Evolutionary conservation across 2,113 vertebrate genomes (phyloP), one percentile per base, ranked within the genome.

Genomic region (Kryptolebias marmoratus): DNA sequence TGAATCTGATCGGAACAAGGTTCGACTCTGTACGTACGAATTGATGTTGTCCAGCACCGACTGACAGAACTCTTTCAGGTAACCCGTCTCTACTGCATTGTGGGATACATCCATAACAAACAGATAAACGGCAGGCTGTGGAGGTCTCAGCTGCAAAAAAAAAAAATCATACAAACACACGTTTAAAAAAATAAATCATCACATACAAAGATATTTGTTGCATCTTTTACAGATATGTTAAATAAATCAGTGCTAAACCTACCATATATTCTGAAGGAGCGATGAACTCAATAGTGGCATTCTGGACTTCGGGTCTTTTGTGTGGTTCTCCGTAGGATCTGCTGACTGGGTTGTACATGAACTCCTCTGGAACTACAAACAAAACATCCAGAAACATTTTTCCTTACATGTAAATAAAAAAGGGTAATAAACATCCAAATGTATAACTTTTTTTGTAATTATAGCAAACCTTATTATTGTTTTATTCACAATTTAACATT

Each of bases 251-350:
- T 18, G 3, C n/a, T 9, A 27, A 56, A 49, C 76, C 13, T 88
- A 97, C 97, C 97, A 99, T 98, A 84, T 99, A 99, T 91, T 99
- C 97, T 85, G 97, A 97, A 71, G 97, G 97, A 82, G 97, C 97
- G 89, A 99, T 99, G 81, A 99, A 99, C 80, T 99, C 97, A 78
- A 99, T 96, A 60, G 97, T 98, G 76, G 97, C 94, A 78, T 97
- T 98, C 81, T 97, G 97, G 80, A 99, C 96, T 89, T 99, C 97
- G 6, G 97, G 97, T 87, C 97, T 94, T 93, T 95, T 98, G 78
- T 97, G 96, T 74, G 97, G 96, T 61, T 97, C 96, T 86, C 97
- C 97, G 69, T 98, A 98, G 53, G 95, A 96, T 93, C 95, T 95
- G 81, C 96, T 98, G 88, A 98, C 95, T 75, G 97, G 97, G 89